phyloP scores from a whole-genome alignment of 1,140 invertebrate genomes.

The Hestina assimilis region DNA sequence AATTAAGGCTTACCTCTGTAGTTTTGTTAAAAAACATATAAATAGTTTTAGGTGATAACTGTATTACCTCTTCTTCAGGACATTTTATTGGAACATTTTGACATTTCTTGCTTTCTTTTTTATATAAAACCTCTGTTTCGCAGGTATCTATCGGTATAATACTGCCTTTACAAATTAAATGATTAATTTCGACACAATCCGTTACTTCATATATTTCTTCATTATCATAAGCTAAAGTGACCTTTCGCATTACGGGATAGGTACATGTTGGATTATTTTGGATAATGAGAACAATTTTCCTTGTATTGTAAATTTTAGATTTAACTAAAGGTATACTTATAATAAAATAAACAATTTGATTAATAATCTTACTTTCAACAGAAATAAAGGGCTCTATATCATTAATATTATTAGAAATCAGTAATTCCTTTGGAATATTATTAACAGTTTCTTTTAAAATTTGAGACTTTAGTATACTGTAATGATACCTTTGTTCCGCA shows the following conservation, averaged over 20 bases:
- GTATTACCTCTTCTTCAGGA: constrained; percentile 11
- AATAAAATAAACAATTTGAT: too few relatives aligned
- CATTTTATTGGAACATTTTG: constrained; percentile 19
- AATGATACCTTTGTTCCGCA: too few relatives aligned
- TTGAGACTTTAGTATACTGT: too few relatives aligned
- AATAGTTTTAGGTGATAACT: constrained; percentile 17
- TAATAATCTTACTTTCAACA: too few relatives aligned
- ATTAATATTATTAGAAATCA: too few relatives aligned
- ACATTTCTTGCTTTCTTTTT: constrained; percentile 22
- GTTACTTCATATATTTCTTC: constrained; percentile 24
- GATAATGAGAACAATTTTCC: neutral
- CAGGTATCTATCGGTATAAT: too few relatives aligned
- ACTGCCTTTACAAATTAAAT: neutral
- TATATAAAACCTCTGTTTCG: constrained; percentile 19
- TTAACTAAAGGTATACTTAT: too few relatives aligned
- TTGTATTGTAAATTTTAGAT: neutral
- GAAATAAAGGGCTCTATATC: too few relatives aligned
- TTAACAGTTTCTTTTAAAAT: too few relatives aligned
- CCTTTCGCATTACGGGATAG: constrained; percentile 29
- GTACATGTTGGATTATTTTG: constrained; percentile 18
- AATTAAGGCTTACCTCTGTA: neutral
- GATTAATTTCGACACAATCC: constrained; percentile 11
- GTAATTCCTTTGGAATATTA: too few relatives aligned
- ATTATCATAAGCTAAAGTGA: constrained; percentile 20
- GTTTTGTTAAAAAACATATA: constrained; percentile 18